A percentile compares a stretch with the other conserved stretches of the same genome.
phyloP scores from a whole-genome alignment of 2,113 vertebrate genomes.

The Odocoileus virginianus region DNA sequence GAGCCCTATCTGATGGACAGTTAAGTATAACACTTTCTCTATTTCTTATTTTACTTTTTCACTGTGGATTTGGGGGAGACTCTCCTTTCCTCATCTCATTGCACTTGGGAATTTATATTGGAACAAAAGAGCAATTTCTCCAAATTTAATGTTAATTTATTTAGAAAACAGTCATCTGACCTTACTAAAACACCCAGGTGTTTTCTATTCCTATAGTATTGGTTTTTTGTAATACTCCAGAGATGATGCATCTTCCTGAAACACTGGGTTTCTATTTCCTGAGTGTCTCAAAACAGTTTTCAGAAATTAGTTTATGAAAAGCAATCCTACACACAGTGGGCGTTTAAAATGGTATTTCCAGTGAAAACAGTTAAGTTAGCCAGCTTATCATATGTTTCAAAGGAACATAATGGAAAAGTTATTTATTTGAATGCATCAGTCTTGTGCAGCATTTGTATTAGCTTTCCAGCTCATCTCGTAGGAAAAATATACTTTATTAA shows the following conservation, averaged over 20 bases:
- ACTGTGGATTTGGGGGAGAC: not conserved
- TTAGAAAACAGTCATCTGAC: not conserved
- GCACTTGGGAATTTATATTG: not conserved
- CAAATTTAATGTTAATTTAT: not conserved
- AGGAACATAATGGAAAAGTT: not conserved
- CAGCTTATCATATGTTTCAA: not conserved
- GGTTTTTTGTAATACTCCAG: not conserved
- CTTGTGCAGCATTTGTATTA: not conserved
- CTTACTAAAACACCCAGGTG: not conserved
- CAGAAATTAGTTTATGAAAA: not conserved
- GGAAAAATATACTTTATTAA: not conserved
- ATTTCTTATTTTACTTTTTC: not conserved
- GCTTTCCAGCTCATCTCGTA: not conserved
- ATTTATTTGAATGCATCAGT: not conserved
- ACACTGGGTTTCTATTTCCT: not conserved
- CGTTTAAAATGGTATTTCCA: not conserved
- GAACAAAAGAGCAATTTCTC: not conserved
- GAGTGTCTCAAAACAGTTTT: not conserved
- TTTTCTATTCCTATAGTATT: not conserved
- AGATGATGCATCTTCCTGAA: not conserved
- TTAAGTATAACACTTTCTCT: not conserved
- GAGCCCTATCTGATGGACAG: not conserved
- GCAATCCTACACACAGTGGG: not conserved
- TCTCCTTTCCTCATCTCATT: not conserved
- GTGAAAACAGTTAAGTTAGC: not conserved